Conservation (phyloP, 2,113 vertebrate genomes). For the Felis chaus region DNA sequence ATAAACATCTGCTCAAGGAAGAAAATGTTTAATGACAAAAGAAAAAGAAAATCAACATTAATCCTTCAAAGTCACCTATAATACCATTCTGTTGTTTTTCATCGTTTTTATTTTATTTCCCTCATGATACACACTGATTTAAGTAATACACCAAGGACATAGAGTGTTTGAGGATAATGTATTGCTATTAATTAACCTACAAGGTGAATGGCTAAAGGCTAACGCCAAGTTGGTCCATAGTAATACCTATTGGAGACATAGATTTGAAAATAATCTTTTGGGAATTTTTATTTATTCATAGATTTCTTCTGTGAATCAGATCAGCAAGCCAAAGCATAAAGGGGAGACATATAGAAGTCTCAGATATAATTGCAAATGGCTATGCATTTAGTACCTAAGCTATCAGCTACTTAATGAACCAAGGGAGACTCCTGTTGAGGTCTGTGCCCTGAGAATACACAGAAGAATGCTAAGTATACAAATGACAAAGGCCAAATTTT, state of each 20-base stretch:
- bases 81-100: not conserved
- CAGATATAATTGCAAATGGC: not conserved
- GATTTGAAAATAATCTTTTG: not conserved
- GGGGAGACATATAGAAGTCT: not conserved
- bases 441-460: no score
- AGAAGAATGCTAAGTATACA: not conserved
- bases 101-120: not conserved
- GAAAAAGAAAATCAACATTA: not conserved
- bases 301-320: not conserved
- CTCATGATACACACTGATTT: not conserved
- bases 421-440: not conserved
- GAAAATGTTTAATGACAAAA: not conserved
- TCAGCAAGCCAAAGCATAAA: not conserved
- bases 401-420: not conserved
- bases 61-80: not conserved
- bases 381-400: not conserved
- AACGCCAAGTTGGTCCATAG: not conserved
- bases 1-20: not conserved
- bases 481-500: not conserved
- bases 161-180: not conserved
- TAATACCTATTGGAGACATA: not conserved
- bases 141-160: not conserved
- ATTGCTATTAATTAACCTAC: not conserved
- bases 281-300: not conserved
- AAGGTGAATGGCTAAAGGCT: not conserved